Evolutionary conservation across 2,888 invertebrate genomes (phyloP), one percentile per base, ranked within the genome.

Genomic region (Exocentrus adspersus): DNA sequence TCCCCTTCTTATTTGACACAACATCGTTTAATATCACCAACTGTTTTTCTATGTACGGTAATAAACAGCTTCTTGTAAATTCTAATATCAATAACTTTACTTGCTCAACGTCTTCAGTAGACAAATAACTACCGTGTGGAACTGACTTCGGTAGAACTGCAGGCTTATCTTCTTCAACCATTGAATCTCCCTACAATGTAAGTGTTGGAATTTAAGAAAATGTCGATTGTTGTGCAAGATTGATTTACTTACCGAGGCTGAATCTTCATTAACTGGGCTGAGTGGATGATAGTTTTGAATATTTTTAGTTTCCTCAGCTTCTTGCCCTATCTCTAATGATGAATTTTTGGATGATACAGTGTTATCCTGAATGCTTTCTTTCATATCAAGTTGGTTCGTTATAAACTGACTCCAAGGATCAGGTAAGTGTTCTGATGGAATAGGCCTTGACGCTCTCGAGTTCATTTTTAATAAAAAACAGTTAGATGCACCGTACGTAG

Each of bases 401-500:
- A 96, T 86, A 82, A 89, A 94, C 69, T 90, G 89, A 71, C 88
- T 87, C 97, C 97, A 97, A 12, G 92, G 91, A 84, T 97, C 96
- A 7, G 91, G 90, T 78, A 90, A 82, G 79, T 89, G 87, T 63
- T 84, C 84, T 48, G 82, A 83, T 24, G 64, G 70, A 59, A 84
- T 82, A 19, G 86, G 85, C 52, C 85, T 84, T 14, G 86, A 86
- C 52, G 86, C 87, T 73, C 90, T 87, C 0, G 97, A 97, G 84
- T 98, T 98, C 68, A 97, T 91, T 80, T 91, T 89, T 61, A 98
- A 85, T 76, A 98, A 85, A 80, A 97, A 96, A 82, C 97, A 97
- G 79, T 92, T 92, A 75, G 89, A 87, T 32, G 89, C 87, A 9
- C 97, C 97, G 85, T 94, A 98, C 10, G 91, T 90, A 54, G 91